Percentiles rank a stretch among this genome's conserved stretches.
phyloP scores from a whole-genome alignment of 1,140 invertebrate species.

The Mya arenaria region DNA sequence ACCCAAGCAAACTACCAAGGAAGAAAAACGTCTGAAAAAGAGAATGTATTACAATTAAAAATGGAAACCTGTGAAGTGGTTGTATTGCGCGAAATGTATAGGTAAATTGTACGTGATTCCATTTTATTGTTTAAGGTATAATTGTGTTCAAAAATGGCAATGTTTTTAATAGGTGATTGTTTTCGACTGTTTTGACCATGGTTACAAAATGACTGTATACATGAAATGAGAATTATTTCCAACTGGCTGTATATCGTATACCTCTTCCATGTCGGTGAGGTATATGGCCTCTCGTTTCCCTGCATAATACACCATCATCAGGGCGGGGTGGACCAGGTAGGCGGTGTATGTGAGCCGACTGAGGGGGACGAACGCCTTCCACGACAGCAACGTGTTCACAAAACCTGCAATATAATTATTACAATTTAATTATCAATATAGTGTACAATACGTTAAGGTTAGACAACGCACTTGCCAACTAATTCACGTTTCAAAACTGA shows the following conservation, averaged over 20 bases:
- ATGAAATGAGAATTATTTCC: background rate
- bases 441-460: background rate
- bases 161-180: background rate
- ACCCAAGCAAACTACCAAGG: constrained; percentile 63
- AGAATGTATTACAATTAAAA: background rate
- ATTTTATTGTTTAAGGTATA: background rate
- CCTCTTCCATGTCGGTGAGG: constrained; percentile 59
- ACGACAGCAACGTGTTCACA: constrained; percentile 89
- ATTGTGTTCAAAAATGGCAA: background rate
- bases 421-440: background rate
- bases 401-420: constrained; percentile 81
- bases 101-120: background rate
- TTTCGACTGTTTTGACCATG: background rate
- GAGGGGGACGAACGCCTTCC: constrained; percentile 90
- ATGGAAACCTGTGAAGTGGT: background rate
- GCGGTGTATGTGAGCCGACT: constrained; percentile 94
- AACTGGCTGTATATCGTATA: no score
- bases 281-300: constrained; percentile 49
- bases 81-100: background rate
- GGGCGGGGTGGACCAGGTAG: constrained; percentile 90
- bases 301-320: constrained; percentile 69
- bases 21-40: constrained; percentile 62
- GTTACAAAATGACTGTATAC: background rate
- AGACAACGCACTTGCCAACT: background rate
- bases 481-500: background rate